Base-by-base conservation (phyloP, 2,113 vertebrate species). In the Pyxicephalus adspersus region DNA sequence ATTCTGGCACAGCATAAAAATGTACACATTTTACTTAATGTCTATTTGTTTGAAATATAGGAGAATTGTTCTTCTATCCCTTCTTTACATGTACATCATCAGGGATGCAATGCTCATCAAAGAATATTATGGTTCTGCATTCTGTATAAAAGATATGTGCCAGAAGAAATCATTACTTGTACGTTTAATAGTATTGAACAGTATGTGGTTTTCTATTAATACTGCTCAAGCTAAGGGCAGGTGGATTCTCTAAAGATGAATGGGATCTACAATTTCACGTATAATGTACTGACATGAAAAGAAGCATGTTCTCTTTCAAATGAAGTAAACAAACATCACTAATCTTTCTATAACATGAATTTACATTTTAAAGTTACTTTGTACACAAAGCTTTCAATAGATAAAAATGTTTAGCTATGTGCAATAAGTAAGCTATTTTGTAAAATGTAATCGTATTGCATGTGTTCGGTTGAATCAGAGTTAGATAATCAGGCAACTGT, bases 261-360 rank as follows among this genome's bases (percentile, higher is more conserved):
- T 28, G 17, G 26, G 25, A 29, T 64, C 28, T 28, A 25, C 29
- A 17, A 23, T 26, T 18, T 15, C 13, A 34, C 34, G 31, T 65
- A 19, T 65, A 34, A 19, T 34, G 8, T 29, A 65, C 29, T 34
- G 64, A 16, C 31, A 60, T 60, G 7, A 60, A 60, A 60, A n/a
- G 26, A 3, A 34, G 15, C 17, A 65, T 31, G 18, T n/a, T 5
- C 8, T 25, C 16, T 29, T 19, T 17, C 8, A 4, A 34, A 31
- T 65, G 29, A 34, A 34, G 7, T 31, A 29, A 6, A 34, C 57
- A 60, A 60, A 60, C 22, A 23, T 23, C 57, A 60, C 7, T 22
- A 60, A 60, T 60, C 57, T 8, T 60, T 60, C 20, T 22, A 23
- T 60, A 60, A 60, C 57, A 23, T 60, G 57, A 60, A 60, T 58